These are phyloP conservation scores for Solen grandis DNA, from an alignment of 1,140 invertebrate genomes.

Conservation along the genomic window DNA sequence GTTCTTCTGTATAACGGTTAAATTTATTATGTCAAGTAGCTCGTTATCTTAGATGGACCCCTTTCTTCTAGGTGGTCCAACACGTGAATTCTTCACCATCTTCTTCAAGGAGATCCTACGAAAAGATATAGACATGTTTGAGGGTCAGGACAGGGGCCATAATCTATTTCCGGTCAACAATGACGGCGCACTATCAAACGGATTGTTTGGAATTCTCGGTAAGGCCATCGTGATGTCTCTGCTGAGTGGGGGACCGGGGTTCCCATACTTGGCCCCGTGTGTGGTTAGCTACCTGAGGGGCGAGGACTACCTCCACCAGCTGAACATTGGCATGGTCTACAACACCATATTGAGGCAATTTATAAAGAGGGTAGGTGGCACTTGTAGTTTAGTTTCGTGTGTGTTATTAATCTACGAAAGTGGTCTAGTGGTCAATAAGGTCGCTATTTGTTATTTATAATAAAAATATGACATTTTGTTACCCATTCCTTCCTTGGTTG, in stretches of 20 bases:
- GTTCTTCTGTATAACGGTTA: too few species aligned
- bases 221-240: constrained; percentile 58
- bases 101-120: constrained; percentile 38
- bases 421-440: not conserved
- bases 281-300: constrained; percentile 55
- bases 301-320: constrained; percentile 50
- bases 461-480: not conserved
- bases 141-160: constrained; percentile 36
- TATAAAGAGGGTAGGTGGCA: constrained; percentile 41
- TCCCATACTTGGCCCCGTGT: constrained; percentile 61
- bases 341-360: constrained; percentile 49
- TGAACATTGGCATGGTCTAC: constrained; percentile 55
- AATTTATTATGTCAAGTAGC: not conserved
- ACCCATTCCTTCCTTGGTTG: not conserved
- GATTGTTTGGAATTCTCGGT: constrained; percentile 35
- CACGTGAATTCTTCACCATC: constrained; percentile 37
- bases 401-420: not conserved
- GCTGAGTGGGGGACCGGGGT: constrained; percentile 56
- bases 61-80: constrained; percentile 28
- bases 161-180: constrained; percentile 42
- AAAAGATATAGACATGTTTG: constrained; percentile 41
- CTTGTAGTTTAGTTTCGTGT: not conserved
- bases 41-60: not conserved
- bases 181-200: constrained; percentile 12
- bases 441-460: not conserved